phyloP scores from a whole-genome alignment of 2,888 invertebrate genomes.

The Heliconius erato region DNA sequence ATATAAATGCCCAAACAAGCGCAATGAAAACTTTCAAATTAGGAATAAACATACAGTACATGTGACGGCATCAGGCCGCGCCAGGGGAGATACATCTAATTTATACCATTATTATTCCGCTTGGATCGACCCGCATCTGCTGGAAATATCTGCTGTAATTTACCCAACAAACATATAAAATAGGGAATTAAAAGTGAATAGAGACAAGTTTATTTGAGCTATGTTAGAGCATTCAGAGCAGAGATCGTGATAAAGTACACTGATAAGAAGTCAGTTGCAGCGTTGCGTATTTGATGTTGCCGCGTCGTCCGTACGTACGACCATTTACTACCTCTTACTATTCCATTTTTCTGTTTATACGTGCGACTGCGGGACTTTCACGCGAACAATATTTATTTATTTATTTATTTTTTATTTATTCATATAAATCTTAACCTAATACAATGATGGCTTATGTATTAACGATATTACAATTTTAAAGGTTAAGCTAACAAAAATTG shows the following conservation, averaged over 20 bases:
- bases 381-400: conserved; percentile 1
- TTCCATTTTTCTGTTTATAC: not conserved
- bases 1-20: not conserved
- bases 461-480: no score
- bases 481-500: no score
- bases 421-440: no score
- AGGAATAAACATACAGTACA: not conserved
- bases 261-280: conserved; percentile 16
- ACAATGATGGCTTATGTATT: no score
- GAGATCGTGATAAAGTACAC: conserved; percentile 20
- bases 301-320: not conserved
- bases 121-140: conserved; percentile 11
- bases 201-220: conserved; percentile 4
- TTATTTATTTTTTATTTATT: no score
- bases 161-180: not conserved
- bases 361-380: conserved; percentile 27
- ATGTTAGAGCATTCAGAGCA: conserved; percentile 4
- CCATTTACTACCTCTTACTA: not conserved
- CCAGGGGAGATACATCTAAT: not conserved
- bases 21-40: conserved; percentile 9
- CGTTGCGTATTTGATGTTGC: not conserved
- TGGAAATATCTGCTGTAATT: conserved; percentile 1
- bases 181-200: conserved; percentile 7
- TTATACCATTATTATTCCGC: conserved; percentile 26
- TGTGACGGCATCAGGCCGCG: not conserved